These are phyloP conservation scores for Sialis fuliginosa DNA, from an alignment of 2,888 invertebrate genomes.

Conservation along the genomic window DNA sequence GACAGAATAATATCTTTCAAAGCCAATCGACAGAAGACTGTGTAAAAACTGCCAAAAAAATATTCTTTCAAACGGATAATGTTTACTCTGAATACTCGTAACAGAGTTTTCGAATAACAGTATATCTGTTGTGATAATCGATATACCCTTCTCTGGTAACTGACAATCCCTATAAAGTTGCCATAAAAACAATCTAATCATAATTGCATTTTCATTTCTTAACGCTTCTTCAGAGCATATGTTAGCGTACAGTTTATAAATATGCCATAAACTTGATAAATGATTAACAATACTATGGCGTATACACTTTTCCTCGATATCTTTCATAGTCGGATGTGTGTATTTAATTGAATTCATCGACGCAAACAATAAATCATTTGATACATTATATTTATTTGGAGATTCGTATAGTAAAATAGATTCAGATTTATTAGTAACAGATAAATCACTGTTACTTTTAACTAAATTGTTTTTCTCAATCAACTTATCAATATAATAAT, in stretches of 20 bases:
- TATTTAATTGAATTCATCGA: too few species aligned
- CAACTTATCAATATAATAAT: constrained; percentile 13
- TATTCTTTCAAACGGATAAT: constrained; percentile 39
- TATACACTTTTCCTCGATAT: constrained; percentile 27
- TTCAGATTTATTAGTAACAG: too few species aligned
- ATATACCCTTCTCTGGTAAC: constrained; percentile 28
- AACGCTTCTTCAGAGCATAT: constrained; percentile 12
- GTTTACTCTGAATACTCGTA: constrained; percentile 26
- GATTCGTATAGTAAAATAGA: too few species aligned
- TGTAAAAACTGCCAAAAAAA: constrained; percentile 44
- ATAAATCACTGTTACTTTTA: too few species aligned
- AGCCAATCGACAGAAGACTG: constrained; percentile 32
- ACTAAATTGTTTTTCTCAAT: too few species aligned
- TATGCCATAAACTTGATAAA: constrained; percentile 27
- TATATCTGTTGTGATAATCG: constrained; percentile 32
- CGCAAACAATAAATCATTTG: too few species aligned
- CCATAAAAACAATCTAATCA: constrained; percentile 38
- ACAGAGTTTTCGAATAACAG: constrained; percentile 29
- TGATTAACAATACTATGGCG: constrained; percentile 28
- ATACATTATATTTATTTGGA: too few species aligned
- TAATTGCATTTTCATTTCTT: constrained; percentile 20
- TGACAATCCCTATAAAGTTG: constrained; percentile 39
- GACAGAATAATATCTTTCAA: constrained; percentile 26
- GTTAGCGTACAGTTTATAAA: constrained; percentile 34
- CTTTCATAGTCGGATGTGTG: too few species aligned